phyloP scores from a whole-genome alignment of 2,797 vertebrate species.

The Hemibagrus guttatus region DNA sequence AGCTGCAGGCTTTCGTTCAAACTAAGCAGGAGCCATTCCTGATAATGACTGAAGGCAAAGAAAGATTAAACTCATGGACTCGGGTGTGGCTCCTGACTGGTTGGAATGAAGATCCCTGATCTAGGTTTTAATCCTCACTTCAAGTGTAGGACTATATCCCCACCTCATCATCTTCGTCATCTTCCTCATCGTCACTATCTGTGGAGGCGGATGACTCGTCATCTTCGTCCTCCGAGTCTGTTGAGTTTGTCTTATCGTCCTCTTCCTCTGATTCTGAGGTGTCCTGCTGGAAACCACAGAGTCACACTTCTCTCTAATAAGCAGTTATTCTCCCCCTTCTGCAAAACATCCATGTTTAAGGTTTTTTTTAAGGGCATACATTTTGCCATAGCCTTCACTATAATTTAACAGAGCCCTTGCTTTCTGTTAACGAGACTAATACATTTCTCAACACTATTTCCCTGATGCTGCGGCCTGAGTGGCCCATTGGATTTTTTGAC shows the following conservation, averaged over 20 bases:
- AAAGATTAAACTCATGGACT: not conserved
- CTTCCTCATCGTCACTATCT: constrained; percentile 72
- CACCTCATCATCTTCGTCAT: constrained; percentile 68
- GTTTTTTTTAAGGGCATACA: not conserved
- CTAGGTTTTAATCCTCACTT: not conserved
- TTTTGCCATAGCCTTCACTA: not conserved
- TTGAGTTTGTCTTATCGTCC: constrained; percentile 72
- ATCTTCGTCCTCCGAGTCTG: constrained; percentile 75
- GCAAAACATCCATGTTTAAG: not conserved
- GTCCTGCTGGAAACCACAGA: constrained; percentile 71
- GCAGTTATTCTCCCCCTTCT: constrained; percentile 13
- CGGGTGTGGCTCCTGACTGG: not conserved
- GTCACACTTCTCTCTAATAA: constrained; percentile 44
- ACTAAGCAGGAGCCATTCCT: not conserved
- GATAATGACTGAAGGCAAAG: not conserved
- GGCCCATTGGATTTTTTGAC: not conserved
- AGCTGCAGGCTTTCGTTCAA: not conserved
- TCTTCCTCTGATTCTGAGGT: constrained; percentile 77
- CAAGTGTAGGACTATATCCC: not conserved
- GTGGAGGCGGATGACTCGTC: constrained; percentile 75
- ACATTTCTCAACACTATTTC: not conserved
- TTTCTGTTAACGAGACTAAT: not conserved
- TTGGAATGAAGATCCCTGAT: not conserved
- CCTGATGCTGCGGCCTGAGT: constrained; percentile 20
- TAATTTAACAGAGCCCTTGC: not conserved